These are phyloP conservation scores for Diplodus sargus DNA, from an alignment of 2,797 vertebrate species.

Conservation along the genomic window DNA sequence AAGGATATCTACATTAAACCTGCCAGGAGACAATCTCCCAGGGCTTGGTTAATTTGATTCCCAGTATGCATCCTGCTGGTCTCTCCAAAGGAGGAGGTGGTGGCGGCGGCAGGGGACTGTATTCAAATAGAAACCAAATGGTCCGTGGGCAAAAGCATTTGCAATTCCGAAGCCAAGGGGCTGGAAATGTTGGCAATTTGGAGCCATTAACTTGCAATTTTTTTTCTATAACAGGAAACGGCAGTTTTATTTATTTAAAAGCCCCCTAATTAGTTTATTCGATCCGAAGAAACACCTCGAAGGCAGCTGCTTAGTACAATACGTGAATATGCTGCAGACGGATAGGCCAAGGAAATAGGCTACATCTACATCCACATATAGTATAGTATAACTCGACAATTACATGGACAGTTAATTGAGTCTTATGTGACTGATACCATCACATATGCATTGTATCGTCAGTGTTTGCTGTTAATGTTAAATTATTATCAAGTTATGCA, in stretches of 20 bases:
- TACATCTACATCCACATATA: conserved; percentile 19
- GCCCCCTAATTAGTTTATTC: conserved; percentile 60
- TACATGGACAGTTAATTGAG: background rate
- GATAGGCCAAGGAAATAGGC: conserved; percentile 15
- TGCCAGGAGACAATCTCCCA: conserved; percentile 62
- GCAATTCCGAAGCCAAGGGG: conserved; percentile 46
- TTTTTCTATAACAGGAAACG: conserved; percentile 40
- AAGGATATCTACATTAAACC: conserved; percentile 72
- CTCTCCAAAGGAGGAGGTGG: conserved; percentile 40
- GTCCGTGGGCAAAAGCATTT: conserved; percentile 38
- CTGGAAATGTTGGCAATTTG: conserved; percentile 56
- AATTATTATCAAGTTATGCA: conserved; percentile 2
- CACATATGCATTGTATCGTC: background rate
- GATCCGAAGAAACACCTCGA: conserved; percentile 42
- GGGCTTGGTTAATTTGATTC: conserved; percentile 67
- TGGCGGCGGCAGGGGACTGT: conserved; percentile 2
- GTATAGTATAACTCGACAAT: background rate
- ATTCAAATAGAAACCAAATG: conserved; percentile 58
- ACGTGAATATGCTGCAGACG: conserved; percentile 29
- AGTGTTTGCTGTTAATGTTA: background rate
- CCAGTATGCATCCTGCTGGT: conserved; percentile 42
- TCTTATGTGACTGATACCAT: background rate
- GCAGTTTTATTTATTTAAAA: conserved; percentile 59
- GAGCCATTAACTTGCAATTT: conserved; percentile 48
- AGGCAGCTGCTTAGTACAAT: conserved; percentile 32